A percentile compares a stretch with the other conserved stretches of the same genome.
Evolutionary conservation across 1,140 invertebrate species (phyloP).

Genomic region (Potamilus streckersoni): DNA sequence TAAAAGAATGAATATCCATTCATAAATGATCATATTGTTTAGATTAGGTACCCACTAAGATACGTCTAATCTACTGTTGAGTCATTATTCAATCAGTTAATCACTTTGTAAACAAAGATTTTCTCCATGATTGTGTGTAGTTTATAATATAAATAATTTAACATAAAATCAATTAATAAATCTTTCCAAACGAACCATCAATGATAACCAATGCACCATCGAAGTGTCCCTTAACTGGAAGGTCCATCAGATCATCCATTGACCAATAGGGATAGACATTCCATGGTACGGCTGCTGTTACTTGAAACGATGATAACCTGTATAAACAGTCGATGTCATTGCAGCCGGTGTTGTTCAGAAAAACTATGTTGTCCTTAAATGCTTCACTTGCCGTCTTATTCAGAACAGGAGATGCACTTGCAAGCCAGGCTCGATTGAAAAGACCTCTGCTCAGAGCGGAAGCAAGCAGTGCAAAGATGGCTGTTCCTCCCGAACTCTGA

Average conservation of each 20-base stretch:
- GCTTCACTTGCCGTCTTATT: constrained; percentile 40
- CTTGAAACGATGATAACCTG: constrained; percentile 22
- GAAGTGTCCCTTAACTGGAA: constrained; percentile 18
- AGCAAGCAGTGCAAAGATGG: constrained; percentile 40
- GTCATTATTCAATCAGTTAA: no score
- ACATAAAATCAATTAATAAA: not conserved
- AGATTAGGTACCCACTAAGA: no score
- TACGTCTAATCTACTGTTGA: no score
- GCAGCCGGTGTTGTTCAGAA: constrained; percentile 38
- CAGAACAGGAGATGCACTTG: constrained; percentile 34
- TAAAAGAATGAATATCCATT: no score
- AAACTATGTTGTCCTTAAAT: constrained; percentile 30
- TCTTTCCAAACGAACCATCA: constrained; percentile 31
- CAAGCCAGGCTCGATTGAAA: constrained; percentile 48
- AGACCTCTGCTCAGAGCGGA: constrained; percentile 36
- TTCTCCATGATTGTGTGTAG: no score
- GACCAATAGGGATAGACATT: constrained; percentile 31
- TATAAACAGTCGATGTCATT: constrained; percentile 32
- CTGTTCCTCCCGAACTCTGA: constrained; percentile 49
- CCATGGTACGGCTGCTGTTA: constrained; percentile 33
- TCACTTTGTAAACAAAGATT: no score
- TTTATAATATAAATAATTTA: not conserved
- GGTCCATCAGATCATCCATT: constrained; percentile 23
- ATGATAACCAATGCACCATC: constrained; percentile 34
- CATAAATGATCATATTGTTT: no score